Evolutionary conservation across 35 echinoderm and acorn worm species (phyloP).

Genomic region (Eucidaris tribuloides): DNA sequence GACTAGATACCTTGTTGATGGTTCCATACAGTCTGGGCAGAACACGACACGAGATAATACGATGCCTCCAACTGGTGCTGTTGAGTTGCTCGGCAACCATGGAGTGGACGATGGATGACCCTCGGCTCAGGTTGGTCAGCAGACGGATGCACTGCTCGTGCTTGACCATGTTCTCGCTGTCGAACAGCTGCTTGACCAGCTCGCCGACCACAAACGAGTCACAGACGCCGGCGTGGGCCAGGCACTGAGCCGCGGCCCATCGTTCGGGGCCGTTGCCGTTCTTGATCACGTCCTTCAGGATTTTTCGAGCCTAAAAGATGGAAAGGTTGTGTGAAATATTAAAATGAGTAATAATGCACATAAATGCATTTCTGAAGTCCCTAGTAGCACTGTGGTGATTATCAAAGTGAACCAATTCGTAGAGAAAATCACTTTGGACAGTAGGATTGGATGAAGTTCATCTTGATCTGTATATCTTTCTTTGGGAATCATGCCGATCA

Average conservation of each 20-base stretch:
- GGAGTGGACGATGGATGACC: slow-evolving; percentile 86
- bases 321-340: too few relatives aligned
- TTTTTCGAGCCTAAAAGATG: slow-evolving; percentile 70
- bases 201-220: slow-evolving; percentile 94
- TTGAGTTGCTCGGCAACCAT: slow-evolving; percentile 98
- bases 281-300: slow-evolving; percentile 64
- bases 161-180: slow-evolving; percentile 75
- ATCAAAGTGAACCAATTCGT: too few relatives aligned
- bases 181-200: slow-evolving; percentile 84
- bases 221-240: slow-evolving; percentile 95
- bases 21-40: slow-evolving; percentile 77
- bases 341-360: too few relatives aligned
- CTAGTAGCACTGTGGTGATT: too few relatives aligned
- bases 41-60: slow-evolving; percentile 80
- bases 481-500: too few relatives aligned
- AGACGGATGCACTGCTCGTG: slow-evolving; percentile 72
- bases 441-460: too few relatives aligned
- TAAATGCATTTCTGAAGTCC: too few relatives aligned
- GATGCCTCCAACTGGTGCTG: slow-evolving; percentile 89
- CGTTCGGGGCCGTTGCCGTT: slow-evolving; percentile 68
- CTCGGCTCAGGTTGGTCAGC: slow-evolving; percentile 75
- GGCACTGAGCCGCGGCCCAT: slow-evolving; percentile 90
- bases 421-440: too few relatives aligned
- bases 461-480: too few relatives aligned
- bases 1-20: slow-evolving; percentile 94